Conservation (phyloP, 2,888 invertebrate species). For the Tinea trinotella region DNA sequence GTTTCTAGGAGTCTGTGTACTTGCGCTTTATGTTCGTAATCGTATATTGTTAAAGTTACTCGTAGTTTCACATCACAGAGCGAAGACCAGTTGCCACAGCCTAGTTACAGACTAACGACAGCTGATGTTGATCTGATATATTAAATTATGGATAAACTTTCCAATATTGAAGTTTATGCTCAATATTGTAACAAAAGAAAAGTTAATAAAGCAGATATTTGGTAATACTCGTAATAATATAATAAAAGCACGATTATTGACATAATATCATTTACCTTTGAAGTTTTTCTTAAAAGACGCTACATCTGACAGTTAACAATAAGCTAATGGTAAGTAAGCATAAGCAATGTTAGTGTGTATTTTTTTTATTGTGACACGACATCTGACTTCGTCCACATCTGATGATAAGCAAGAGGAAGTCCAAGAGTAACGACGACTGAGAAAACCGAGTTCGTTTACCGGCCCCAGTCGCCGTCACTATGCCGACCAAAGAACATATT, state of each 20-base stretch:
- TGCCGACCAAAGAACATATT: too few species aligned
- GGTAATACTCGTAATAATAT: neutral
- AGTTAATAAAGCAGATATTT: slow-evolving; percentile 1
- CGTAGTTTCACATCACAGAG: neutral
- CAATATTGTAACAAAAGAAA: neutral
- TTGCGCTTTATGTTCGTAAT: neutral
- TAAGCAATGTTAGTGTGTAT: too few species aligned
- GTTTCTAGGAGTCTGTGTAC: neutral
- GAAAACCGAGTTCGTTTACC: too few species aligned
- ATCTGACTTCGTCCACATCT: too few species aligned
- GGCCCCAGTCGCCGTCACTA: too few species aligned
- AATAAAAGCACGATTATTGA: neutral
- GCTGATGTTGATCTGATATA: neutral
- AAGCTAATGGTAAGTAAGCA: too few species aligned
- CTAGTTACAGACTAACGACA: neutral
- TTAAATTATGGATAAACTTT: slow-evolving; percentile 9
- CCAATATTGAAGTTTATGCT: neutral
- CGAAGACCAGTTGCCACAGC: neutral
- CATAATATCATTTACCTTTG: neutral
- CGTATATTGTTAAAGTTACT: neutral
- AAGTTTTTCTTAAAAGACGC: too few species aligned
- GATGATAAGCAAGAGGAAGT: too few species aligned
- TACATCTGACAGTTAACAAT: too few species aligned
- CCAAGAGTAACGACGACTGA: too few species aligned
- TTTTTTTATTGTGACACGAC: too few species aligned